A percentile compares a stretch with the other conserved stretches of the same genome.
These are phyloP conservation scores for Gymnocheta viridis DNA, from an alignment of 2,888 invertebrate species.

Conservation along the genomic window DNA sequence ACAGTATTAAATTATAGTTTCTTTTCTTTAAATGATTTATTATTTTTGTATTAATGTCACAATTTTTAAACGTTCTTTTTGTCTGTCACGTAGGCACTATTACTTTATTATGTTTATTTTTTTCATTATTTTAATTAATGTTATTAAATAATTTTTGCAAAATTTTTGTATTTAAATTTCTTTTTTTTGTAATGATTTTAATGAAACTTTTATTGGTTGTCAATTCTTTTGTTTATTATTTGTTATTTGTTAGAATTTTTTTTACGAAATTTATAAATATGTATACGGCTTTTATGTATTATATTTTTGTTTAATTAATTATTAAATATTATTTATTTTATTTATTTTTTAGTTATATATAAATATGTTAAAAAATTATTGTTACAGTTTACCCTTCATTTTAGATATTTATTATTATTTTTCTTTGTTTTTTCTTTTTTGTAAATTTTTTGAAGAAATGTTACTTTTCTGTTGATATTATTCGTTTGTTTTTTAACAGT, in stretches of 20 bases:
- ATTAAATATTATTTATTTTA: conserved; percentile 43
- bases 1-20: not conserved
- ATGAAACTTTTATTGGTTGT: conserved; percentile 42
- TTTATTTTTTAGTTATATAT: conserved; percentile 18
- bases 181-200: conserved; percentile 26
- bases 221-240: conserved; percentile 62
- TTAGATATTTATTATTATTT: conserved; percentile 61
- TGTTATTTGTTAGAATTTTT: conserved; percentile 52
- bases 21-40: not conserved
- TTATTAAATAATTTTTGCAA: conserved; percentile 40
- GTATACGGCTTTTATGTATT: conserved; percentile 52
- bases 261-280: conserved; percentile 63
- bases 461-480: conserved; percentile 10
- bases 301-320: conserved; percentile 24
- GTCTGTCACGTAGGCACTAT: conserved; percentile 58
- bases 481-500: not conserved
- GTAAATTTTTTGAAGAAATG: conserved; percentile 26
- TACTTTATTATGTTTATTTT: conserved; percentile 49
- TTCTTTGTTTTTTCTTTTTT: conserved; percentile 43
- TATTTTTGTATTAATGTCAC: conserved; percentile 9
- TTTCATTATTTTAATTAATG: conserved; percentile 30
- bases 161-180: conserved; percentile 35
- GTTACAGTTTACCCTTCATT: conserved; percentile 69
- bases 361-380: conserved; percentile 64
- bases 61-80: conserved; percentile 46